Evolutionary conservation across 2,888 invertebrate genomes (phyloP).

Genomic region (Chrysolina haemoptera): DNA sequence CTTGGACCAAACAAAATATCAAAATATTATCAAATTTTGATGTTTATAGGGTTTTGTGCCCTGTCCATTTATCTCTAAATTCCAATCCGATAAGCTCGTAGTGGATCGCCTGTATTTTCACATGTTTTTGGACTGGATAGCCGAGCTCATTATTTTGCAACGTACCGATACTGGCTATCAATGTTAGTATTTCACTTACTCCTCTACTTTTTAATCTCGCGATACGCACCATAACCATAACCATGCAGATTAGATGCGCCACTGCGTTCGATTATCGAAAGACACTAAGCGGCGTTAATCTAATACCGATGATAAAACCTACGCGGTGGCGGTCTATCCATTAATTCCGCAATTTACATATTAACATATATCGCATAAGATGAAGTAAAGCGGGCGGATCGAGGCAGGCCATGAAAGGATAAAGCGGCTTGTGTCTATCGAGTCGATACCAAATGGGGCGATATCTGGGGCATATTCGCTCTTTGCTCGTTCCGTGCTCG

Average conservation of each 20-base stretch:
- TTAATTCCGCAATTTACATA: conserved; percentile 64
- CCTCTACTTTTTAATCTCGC: neutral
- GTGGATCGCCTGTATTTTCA: too few relatives aligned
- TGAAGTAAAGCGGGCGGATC: conserved; percentile 56
- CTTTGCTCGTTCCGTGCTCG: conserved; percentile 52
- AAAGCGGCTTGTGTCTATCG: conserved; percentile 55
- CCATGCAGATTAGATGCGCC: conserved; percentile 12
- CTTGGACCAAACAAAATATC: too few relatives aligned
- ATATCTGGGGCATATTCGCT: conserved; percentile 50
- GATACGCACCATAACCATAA: neutral
- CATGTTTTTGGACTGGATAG: too few relatives aligned
- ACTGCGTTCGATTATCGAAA: conserved; percentile 39
- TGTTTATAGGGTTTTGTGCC: too few relatives aligned
- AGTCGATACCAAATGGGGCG: conserved; percentile 61
- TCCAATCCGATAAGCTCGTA: too few relatives aligned
- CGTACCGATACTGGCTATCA: neutral
- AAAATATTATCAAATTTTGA: too few relatives aligned
- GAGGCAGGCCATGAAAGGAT: conserved; percentile 58
- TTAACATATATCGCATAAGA: conserved; percentile 63
- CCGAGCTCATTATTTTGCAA: neutral
- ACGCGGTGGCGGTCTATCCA: conserved; percentile 57
- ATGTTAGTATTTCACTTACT: neutral
- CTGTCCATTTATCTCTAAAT: too few relatives aligned
- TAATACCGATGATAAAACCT: conserved; percentile 57
- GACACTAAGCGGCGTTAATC: conserved; percentile 53